Evolutionary conservation across 2,113 vertebrate genomes (phyloP), one percentile per base, ranked within the genome.

Genomic region (Sceloporus undulatus): DNA sequence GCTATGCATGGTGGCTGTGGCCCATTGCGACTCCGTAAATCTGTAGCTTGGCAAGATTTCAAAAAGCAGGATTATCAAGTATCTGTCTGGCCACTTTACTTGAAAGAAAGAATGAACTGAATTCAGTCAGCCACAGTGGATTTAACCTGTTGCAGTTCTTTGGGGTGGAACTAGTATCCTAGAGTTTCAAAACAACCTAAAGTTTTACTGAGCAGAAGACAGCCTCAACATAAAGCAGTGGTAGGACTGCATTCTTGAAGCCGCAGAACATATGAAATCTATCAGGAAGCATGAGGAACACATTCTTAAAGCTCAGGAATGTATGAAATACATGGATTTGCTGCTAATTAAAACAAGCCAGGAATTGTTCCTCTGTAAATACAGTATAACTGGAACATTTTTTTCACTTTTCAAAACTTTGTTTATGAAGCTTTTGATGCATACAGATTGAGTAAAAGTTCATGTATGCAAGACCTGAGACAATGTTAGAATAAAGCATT

Each of bases 291-390:
- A 52, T 34, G 29, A 52, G 29, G 59, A 79, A 79, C n/a, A 48
- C 38, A 38, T 25, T 65, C 52, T 42, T 62, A 23, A 84, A 79
- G 54, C 11, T 79, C 52, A 89, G 73, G 38, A 85, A 74, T 73
- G 5, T 62, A 38, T 38, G 21, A 74, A 71, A 23, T 27, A 34
- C n/a, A 40, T 59, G 16, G 54, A 29, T 70, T 66, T 78, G 38
- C 23, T 79, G 42, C 42, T 13, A 13, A 10, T 18, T 48, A 34
- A 9, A 25, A 6, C 18, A 27, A 48, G 2, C 70, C 11, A 54
- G 78, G 75, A 79, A 88, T 25, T 16, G 21, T n/a, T 76, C n/a
- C 52, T 19, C 77, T 5, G 19, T 27, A 25, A 0, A 19, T 21
- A 38, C 11, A 18, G 48, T 80, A 9, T 1, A n/a, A 62, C 8